Base-by-base conservation (phyloP, 2,888 invertebrate species). In the Caenorhabditis virilis region DNA sequence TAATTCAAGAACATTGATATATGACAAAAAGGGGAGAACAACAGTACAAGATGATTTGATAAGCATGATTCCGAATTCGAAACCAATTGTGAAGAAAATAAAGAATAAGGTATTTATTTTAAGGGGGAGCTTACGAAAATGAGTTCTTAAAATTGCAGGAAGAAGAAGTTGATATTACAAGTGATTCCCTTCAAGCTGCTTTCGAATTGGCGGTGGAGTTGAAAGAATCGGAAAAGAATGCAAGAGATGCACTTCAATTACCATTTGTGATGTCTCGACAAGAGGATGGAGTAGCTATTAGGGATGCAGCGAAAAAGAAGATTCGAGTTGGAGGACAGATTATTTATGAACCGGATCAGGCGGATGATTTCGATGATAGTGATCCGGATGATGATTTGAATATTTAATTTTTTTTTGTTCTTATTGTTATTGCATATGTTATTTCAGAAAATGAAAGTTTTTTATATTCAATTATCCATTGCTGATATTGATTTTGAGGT, bases 231-330 rank as follows among this genome's bases (percentile, higher is more conserved):
- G 73, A 76, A 49, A 42, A 54, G 47, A 43, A 52, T 11, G 74
- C 75, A 15, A 72, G 63, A 50, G 67, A 54, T 16, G 38, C 47
- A n/a, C 55, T 73, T 9, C 33, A 57, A 35, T 58, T 78, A 41
- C 78, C 78, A 16, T 78, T 67, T 46, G 63, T 69, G 26, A 53
- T 61, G 4, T 57, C 67, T 16, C 57, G 73, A 38, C 69, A 63
- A 6, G 68, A 75, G 52, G 65, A 77, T 61, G 77, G 74, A 27
- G 64, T 78, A 9, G 77, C 74, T 2, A 54, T 74, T 36, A 69
- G 76, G 35, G 72, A 76, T 18, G 54, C 58, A 0, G 49, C 69
- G 0, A 71, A 95, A 57, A 98, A 95, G 86, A 77, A 75, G 52
- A 69, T 77, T 25, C 63, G 76, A 22, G 73, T 69, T 18, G 80